Conservation (phyloP, 2,888 invertebrate genomes). For the Balanococcus diminutus region DNA sequence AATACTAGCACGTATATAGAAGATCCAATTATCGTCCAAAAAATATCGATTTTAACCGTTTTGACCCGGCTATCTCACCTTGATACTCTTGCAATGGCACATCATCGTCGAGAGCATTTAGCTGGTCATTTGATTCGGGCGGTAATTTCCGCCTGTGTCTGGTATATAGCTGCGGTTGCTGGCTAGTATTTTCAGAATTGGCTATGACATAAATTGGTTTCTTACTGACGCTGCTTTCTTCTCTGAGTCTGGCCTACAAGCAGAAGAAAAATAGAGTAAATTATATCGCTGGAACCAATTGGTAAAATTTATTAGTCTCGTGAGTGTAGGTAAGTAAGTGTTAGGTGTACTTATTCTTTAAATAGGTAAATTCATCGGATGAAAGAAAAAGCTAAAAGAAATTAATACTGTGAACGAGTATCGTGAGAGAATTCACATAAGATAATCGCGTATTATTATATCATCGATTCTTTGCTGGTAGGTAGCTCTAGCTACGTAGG, state of each 20-base stretch:
- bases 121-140: constrained; percentile 45
- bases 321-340: constrained; percentile 9
- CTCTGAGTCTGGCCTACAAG: background rate
- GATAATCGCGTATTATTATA: constrained; percentile 44
- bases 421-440: constrained; percentile 44
- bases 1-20: background rate
- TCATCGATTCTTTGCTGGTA: constrained; percentile 29
- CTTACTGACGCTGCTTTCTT: constrained; percentile 19
- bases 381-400: constrained; percentile 22
- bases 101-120: constrained; percentile 42
- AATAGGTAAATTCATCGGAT: constrained; percentile 7
- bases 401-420: constrained; percentile 40
- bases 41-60: background rate
- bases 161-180: background rate
- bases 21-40: background rate
- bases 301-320: constrained; percentile 30
- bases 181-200: background rate
- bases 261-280: background rate
- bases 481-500: background rate
- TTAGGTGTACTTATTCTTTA: background rate
- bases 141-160: constrained; percentile 43
- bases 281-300: constrained; percentile 23
- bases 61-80: constrained; percentile 38
- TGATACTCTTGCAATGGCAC: constrained; percentile 45
- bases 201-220: constrained; percentile 30